Evolutionary conservation across 2,797 vertebrate genomes (phyloP), one percentile per base, ranked within the genome.

Genomic region (Hyperoplus lanceolatus): DNA sequence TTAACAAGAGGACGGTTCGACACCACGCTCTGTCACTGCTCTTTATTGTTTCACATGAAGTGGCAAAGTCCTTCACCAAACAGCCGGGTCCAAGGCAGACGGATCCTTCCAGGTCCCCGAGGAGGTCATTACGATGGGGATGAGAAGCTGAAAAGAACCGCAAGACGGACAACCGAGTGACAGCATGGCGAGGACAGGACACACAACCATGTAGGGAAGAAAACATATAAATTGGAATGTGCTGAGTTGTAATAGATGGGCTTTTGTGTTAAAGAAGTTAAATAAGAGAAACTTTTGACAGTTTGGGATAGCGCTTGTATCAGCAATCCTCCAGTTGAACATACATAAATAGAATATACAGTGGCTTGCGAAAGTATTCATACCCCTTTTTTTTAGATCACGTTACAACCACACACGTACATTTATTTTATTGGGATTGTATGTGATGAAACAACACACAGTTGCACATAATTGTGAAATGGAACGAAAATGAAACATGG

Each of bases 91-190:
- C 85, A 85, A 74, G 84, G 90, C 86, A 92, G 91, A 92, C 85
- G 60, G 78, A 57, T 75, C 86, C 87, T 29, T 85, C 76, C 73
- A 62, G 87, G 90, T 94, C 94, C 92, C 95, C 3, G 81, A 93
- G 95, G 94, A 92, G 91, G 93, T 95, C 94, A 94, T 95, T 95
- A 95, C 78, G 84, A 88, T 70, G 70, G 86, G 89, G 89, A 93
- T 92, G 90, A 94, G 88, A 82, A 15, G 86, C 85, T 85, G 66
- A 41, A 73, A 85, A 82, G 85, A 83, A 46, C 84, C 67, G 69
- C 54, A 80, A 91, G 88, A 90, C 46, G 77, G 91, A 89, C 90
- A 77, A 80, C 58, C 13, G 79, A 80, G 81, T 92, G 92, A 93
- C 90, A 90, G 90, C 76, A 75, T 29, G 78, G 59, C 79, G 75